These are phyloP conservation scores for Drosophila limbata DNA, from an alignment of 2,888 invertebrate genomes.

Conservation along the genomic window DNA sequence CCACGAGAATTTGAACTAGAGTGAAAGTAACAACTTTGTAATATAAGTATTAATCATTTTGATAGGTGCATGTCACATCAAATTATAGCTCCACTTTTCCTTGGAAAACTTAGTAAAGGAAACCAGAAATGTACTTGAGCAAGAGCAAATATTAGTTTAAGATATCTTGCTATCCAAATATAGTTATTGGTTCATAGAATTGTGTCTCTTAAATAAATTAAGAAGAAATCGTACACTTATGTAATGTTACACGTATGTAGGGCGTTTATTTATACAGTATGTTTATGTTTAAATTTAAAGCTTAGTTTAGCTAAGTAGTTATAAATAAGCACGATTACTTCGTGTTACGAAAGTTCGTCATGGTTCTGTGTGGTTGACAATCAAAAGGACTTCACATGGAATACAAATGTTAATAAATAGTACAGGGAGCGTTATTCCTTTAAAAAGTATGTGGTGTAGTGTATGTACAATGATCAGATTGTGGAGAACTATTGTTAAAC, in stretches of 20 bases:
- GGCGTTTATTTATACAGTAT: constrained; percentile 41
- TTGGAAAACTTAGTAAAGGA: no score
- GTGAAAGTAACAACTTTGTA: neutral
- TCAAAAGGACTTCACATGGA: constrained; percentile 21
- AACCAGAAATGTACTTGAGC: no score
- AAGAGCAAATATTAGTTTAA: no score
- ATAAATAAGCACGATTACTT: constrained; percentile 33
- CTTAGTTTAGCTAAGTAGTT: constrained; percentile 45
- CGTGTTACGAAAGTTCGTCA: constrained; percentile 51
- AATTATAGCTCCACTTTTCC: neutral
- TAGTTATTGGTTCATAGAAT: no score
- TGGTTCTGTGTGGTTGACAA: constrained; percentile 37
- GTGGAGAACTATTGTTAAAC: constrained; percentile 83
- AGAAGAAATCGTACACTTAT: neutral
- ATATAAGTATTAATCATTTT: neutral
- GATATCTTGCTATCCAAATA: no score
- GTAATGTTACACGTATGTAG: constrained; percentile 12
- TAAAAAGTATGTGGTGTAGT: constrained; percentile 16
- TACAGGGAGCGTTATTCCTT: constrained; percentile 6
- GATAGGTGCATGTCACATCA: neutral
- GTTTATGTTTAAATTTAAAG: constrained; percentile 25
- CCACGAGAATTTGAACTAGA: neutral
- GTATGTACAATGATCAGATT: constrained; percentile 46
- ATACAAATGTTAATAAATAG: constrained; percentile 60
- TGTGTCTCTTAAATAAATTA: neutral